Conservation (phyloP, 2,113 vertebrate genomes). For the Thermophis baileyi region DNA sequence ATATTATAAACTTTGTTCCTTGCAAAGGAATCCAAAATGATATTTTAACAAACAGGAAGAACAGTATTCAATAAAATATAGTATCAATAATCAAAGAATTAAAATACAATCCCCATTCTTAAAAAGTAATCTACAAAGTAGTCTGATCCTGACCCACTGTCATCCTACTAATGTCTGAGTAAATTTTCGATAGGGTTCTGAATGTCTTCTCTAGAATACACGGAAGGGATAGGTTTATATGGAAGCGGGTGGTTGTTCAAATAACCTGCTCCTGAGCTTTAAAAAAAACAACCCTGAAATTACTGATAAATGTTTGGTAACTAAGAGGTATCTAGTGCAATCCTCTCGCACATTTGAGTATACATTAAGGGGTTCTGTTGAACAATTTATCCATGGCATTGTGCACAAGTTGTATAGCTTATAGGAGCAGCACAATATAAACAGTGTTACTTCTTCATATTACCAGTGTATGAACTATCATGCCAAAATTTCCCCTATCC, state of each 20-base stretch:
- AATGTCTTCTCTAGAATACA: neutral
- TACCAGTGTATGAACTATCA: neutral
- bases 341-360: neutral
- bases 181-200: neutral
- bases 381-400: neutral
- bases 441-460: neutral
- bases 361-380: neutral
- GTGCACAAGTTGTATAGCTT: neutral
- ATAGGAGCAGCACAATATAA: neutral
- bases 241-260: neutral
- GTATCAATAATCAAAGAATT: neutral
- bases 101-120: neutral
- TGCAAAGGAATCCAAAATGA: neutral
- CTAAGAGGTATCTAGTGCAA: neutral
- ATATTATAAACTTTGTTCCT: neutral
- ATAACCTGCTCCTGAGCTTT: neutral
- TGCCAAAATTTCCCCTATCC: neutral
- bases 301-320: neutral
- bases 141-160: neutral
- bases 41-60: neutral
- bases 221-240: neutral
- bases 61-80: neutral
- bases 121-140: neutral
- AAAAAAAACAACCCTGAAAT: neutral
- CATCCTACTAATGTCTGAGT: neutral